phyloP scores from a whole-genome alignment of 2,797 vertebrate species.

The Malacoctenus gilli region DNA sequence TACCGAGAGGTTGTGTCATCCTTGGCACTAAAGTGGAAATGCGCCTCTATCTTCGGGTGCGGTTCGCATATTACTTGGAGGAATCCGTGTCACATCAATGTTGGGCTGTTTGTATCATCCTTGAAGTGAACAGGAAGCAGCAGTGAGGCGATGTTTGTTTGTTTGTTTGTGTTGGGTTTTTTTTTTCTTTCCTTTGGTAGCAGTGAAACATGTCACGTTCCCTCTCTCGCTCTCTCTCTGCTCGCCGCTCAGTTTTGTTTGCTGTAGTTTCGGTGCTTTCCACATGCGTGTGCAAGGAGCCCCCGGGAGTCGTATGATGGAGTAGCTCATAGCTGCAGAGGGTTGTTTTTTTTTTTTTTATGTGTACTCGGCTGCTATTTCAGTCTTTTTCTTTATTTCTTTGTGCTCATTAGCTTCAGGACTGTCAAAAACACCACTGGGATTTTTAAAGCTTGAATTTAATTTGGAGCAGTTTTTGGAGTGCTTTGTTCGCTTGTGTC shows the following conservation, averaged over 20 bases:
- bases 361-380: constrained; percentile 21
- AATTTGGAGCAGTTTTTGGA: too few relatives aligned
- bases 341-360: too few relatives aligned
- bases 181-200: not conserved
- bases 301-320: constrained; percentile 25
- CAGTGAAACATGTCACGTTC: not conserved
- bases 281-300: constrained; percentile 22
- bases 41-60: constrained; percentile 24
- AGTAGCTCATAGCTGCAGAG: constrained; percentile 34
- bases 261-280: constrained; percentile 14
- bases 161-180: too few relatives aligned
- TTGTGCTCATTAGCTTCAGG: constrained; percentile 46
- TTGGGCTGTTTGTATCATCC: constrained; percentile 13
- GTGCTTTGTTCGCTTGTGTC: too few relatives aligned
- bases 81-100: constrained; percentile 3
- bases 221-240: not conserved
- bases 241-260: not conserved
- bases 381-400: constrained; percentile 29
- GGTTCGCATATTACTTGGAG: constrained; percentile 24
- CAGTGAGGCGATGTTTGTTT: too few relatives aligned
- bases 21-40: constrained; percentile 23
- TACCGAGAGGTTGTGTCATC: constrained; percentile 36
- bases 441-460: too few relatives aligned
- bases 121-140: not conserved
- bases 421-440: constrained; percentile 11